A percentile compares a stretch with the other conserved stretches of the same genome.
Conservation (phyloP, 2,113 vertebrate species). For the Tachuris rubrigastra region DNA sequence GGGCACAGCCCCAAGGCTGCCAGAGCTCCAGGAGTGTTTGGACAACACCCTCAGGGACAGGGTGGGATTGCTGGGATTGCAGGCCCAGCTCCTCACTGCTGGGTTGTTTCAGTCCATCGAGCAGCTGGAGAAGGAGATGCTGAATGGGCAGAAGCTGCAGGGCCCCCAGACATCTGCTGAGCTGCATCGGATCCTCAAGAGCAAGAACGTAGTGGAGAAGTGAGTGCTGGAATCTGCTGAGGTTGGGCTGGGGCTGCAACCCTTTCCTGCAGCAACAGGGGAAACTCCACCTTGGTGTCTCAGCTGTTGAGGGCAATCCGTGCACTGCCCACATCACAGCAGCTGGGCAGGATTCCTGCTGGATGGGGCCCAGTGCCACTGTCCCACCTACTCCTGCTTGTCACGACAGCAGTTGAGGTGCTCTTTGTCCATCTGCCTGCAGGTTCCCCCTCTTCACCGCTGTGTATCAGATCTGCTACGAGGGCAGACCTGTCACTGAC, state of each 20-base stretch:
- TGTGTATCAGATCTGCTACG: constrained; percentile 90
- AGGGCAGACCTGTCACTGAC: constrained; percentile 84
- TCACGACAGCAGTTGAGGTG: fast-evolving
- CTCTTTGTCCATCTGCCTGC: background rate
- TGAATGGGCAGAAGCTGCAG: constrained; percentile 97
- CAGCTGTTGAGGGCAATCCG: background rate
- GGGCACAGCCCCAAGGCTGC: background rate
- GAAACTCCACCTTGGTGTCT: background rate
- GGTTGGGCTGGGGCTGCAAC: background rate
- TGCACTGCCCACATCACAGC: background rate
- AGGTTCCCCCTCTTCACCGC: constrained; percentile 97
- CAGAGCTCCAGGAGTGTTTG: background rate
- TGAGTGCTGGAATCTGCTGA: constrained; percentile 65
- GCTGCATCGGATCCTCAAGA: constrained; percentile 85
- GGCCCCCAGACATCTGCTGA: constrained; percentile 92
- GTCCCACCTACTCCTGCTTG: background rate
- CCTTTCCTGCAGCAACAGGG: background rate
- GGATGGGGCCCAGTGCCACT: background rate
- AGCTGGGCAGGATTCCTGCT: background rate
- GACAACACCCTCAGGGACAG: background rate
- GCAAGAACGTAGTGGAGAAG: constrained; percentile 87
- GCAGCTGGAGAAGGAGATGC: constrained; percentile 93
- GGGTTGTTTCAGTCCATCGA: constrained; percentile 83
- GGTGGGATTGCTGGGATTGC: background rate
- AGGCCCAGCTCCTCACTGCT: background rate